phyloP scores from a whole-genome alignment of 2,888 invertebrate genomes.

The Ornithoptera priamus region DNA sequence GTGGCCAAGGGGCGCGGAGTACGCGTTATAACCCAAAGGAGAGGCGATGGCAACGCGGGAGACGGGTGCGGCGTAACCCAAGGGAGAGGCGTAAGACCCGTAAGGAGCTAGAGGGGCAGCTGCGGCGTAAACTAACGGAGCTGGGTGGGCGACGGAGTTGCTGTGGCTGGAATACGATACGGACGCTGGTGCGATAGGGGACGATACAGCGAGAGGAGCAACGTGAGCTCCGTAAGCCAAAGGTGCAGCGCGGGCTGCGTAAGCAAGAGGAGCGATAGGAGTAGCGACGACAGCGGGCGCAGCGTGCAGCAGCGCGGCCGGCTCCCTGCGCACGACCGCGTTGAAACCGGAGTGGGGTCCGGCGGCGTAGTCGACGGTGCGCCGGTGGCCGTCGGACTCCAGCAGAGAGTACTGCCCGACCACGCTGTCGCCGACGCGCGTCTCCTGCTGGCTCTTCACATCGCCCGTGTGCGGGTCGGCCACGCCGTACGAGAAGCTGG shows the following conservation, averaged over 20 bases:
- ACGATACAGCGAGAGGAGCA: slow-evolving; percentile 37
- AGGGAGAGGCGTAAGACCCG: too few relatives aligned
- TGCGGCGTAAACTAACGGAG: slow-evolving; percentile 38
- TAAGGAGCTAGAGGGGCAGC: slow-evolving; percentile 24
- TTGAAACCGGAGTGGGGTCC: slow-evolving; percentile 74
- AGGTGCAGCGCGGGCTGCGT: neutral
- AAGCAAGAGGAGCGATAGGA: slow-evolving; percentile 37
- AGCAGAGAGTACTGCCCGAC: slow-evolving; percentile 73
- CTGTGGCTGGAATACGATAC: slow-evolving; percentile 46
- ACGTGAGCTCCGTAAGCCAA: slow-evolving; percentile 32
- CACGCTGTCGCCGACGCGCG: slow-evolving; percentile 70
- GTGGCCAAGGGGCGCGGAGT: slow-evolving; percentile 14
- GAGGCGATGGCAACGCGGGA: too few relatives aligned
- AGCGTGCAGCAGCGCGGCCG: slow-evolving; percentile 47
- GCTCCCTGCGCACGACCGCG: slow-evolving; percentile 75
- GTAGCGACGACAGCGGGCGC: slow-evolving; percentile 37
- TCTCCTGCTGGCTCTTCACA: slow-evolving; percentile 72
- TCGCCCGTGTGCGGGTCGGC: slow-evolving; percentile 76
- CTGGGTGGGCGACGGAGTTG: slow-evolving; percentile 33
- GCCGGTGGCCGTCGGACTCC: slow-evolving; percentile 74
- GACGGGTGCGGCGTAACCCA: too few relatives aligned
- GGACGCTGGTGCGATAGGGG: slow-evolving; percentile 38
- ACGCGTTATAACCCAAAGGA: slow-evolving; percentile 7
- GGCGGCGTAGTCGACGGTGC: slow-evolving; percentile 77
- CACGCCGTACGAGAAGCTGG: slow-evolving; percentile 75